Conservation (phyloP, 2,113 vertebrate genomes). For the Phrynosoma platyrhinos region DNA sequence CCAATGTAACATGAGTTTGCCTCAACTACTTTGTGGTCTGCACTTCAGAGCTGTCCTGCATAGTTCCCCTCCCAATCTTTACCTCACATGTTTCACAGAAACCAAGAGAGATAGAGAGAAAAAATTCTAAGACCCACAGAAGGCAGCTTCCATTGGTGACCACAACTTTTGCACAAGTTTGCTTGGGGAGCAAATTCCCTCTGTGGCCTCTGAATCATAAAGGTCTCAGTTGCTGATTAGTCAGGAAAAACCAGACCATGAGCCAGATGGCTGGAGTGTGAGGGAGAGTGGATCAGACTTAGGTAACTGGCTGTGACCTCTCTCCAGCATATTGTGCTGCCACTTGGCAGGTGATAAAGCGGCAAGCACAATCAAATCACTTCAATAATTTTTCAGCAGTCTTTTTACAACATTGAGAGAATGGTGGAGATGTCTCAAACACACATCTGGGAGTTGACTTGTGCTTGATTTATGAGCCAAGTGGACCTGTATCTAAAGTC, state of each 20-base stretch:
- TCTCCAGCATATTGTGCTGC: not conserved
- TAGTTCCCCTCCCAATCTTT: slow-evolving; percentile 6
- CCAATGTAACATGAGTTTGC: slow-evolving; percentile 19
- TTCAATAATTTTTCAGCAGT: slow-evolving; percentile 7
- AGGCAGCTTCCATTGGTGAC: not conserved
- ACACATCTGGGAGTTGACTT: not conserved
- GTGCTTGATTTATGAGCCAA: slow-evolving; percentile 45
- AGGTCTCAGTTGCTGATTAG: not conserved
- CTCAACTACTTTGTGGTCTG: not conserved
- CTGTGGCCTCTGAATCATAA: not conserved
- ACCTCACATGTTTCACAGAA: not conserved
- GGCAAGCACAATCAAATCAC: not conserved
- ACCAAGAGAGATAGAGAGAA: not conserved
- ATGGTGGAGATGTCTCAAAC: slow-evolving; percentile 39
- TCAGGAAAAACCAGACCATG: not conserved
- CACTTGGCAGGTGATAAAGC: not conserved
- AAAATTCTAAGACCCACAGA: not conserved
- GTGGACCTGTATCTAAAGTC: slow-evolving; percentile 43
- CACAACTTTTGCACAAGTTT: not conserved
- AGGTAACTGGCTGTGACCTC: not conserved
- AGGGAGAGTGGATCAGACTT: not conserved
- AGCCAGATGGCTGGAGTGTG: slow-evolving; percentile 5
- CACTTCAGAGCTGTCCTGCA: not conserved
- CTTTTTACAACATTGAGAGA: not conserved
- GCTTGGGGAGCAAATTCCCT: rapidly evolving